Evolutionary conservation across 2,113 vertebrate species (phyloP).

Genomic region (Ctenodactylus gundi): DNA sequence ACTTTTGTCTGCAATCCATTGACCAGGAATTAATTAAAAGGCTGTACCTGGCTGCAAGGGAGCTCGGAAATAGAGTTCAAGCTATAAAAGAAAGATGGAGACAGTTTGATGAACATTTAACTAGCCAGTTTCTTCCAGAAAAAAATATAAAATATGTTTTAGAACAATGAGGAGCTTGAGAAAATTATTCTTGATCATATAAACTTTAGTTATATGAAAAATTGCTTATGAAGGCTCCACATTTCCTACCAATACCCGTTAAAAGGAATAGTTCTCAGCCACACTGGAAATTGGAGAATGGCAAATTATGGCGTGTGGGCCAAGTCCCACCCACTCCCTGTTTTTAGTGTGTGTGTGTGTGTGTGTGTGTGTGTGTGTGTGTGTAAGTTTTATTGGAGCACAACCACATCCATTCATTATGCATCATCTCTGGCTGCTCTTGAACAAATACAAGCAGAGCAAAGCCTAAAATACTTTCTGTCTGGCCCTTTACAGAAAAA

Average conservation of each 20-base stretch:
- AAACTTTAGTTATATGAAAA: not conserved
- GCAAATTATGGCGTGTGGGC: not conserved
- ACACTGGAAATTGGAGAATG: not conserved
- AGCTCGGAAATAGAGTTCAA: not conserved
- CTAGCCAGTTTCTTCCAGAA: not conserved
- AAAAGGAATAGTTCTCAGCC: not conserved
- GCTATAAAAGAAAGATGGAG: not conserved
- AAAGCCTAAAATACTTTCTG: not conserved
- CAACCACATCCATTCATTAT: not conserved
- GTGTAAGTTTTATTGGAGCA: constrained; percentile 19
- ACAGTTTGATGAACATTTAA: not conserved
- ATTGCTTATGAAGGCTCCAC: not conserved
- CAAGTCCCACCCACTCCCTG: not conserved
- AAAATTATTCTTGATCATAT: not conserved
- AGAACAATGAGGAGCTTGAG: not conserved
- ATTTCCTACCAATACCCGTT: not conserved
- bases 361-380: not conserved
- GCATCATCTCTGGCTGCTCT: not conserved
- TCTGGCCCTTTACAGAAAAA: not conserved
- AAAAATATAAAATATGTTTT: not conserved
- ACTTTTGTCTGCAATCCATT: not conserved
- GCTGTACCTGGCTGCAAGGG: not conserved
- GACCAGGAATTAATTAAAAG: not conserved
- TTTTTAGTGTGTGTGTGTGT: not conserved
- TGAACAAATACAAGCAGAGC: not conserved